A percentile compares a stretch with the other conserved stretches of the same genome.
phyloP scores from a whole-genome alignment of 1,140 invertebrate genomes.

The Myzus persicae region DNA sequence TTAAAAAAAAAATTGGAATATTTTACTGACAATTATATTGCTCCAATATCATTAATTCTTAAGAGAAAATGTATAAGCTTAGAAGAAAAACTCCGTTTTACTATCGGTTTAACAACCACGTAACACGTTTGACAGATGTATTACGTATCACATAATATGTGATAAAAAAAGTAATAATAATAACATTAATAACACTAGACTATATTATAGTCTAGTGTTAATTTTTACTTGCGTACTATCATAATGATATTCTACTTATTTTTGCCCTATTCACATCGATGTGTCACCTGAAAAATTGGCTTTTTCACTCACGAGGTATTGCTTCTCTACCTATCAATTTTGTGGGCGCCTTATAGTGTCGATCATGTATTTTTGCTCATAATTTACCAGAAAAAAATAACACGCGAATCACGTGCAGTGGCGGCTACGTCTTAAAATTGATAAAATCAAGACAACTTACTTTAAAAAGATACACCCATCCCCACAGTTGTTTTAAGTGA shows the following conservation, averaged over 20 bases:
- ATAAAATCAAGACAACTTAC: not conserved
- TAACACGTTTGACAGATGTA: not conserved
- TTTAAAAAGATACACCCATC: too few relatives aligned
- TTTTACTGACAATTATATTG: too few relatives aligned
- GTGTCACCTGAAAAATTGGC: not conserved
- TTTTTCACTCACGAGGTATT: not conserved
- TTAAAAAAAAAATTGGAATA: too few relatives aligned
- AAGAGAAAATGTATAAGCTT: too few relatives aligned
- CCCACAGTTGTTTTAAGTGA: not conserved
- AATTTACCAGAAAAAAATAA: too few relatives aligned
- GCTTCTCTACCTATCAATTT: not conserved
- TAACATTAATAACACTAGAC: too few relatives aligned
- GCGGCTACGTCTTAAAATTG: not conserved
- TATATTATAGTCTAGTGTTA: not conserved
- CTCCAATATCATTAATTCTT: too few relatives aligned
- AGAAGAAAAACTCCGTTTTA: not conserved
- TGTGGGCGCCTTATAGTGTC: not conserved
- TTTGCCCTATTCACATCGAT: not conserved
- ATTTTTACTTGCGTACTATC: not conserved
- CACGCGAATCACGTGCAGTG: not conserved
- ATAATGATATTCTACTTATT: too few relatives aligned
- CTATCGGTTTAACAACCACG: not conserved
- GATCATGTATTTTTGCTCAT: too few relatives aligned
- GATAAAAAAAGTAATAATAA: too few relatives aligned
- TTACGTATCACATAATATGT: not conserved